phyloP scores from a whole-genome alignment of 2,113 vertebrate genomes.

The Psittacula cyanocephala region DNA sequence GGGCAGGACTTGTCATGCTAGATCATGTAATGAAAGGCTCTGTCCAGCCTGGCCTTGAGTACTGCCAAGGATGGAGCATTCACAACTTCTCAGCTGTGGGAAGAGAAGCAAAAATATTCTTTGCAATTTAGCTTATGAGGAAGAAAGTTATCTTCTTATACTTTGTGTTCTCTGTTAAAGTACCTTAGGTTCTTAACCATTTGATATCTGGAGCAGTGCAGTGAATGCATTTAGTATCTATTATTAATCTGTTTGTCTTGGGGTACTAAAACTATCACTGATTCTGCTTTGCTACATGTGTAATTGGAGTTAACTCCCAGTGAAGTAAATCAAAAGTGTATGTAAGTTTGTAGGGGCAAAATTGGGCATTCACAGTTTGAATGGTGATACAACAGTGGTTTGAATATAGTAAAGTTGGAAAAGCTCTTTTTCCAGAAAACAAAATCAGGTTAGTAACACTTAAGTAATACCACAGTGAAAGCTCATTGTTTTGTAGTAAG shows the following conservation, averaged over 20 bases:
- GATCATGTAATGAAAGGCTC: neutral
- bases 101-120: neutral
- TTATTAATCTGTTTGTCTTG: neutral
- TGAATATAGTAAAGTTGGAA: neutral
- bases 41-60: neutral
- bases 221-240: neutral
- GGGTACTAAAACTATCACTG: neutral
- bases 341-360: neutral
- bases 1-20: neutral
- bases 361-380: neutral
- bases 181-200: neutral
- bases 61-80: neutral
- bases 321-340: neutral
- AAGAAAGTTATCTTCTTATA: neutral
- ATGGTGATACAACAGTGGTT: rapidly evolving
- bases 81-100: neutral
- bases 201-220: neutral
- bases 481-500: neutral
- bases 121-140: neutral
- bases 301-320: neutral
- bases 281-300: neutral
- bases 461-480: neutral
- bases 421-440: neutral
- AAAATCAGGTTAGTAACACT: neutral
- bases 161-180: neutral